Percentiles rank a stretch among this genome's conserved stretches.
These are phyloP conservation scores for Leptopilina clavipes DNA, from an alignment of 1,140 invertebrate species.

Conservation along the genomic window DNA sequence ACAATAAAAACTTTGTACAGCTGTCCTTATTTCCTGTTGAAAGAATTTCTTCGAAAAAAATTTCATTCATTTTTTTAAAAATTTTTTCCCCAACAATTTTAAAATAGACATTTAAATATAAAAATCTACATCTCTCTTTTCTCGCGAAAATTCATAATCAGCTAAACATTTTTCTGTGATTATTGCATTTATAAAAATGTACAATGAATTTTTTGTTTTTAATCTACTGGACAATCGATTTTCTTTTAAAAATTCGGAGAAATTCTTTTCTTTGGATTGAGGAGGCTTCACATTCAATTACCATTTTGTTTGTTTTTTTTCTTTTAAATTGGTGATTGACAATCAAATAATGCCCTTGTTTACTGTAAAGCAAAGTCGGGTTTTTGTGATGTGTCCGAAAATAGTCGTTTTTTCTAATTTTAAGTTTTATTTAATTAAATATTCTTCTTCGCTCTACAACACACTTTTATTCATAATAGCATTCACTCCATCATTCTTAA, in stretches of 20 bases:
- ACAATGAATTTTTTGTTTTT: conserved; percentile 6
- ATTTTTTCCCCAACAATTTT: not conserved
- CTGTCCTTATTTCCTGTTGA: not conserved
- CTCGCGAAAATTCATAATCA: conserved; percentile 4
- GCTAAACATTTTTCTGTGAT: not conserved
- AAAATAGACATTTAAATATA: conserved; percentile 21
- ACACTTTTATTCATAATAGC: conserved; percentile 66
- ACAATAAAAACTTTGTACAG: conserved; percentile 26
- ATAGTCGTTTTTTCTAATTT: conserved; percentile 65
- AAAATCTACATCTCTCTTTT: not conserved
- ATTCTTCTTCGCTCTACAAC: conserved; percentile 71
- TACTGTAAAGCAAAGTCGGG: conserved; percentile 32
- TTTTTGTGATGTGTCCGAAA: conserved; percentile 37
- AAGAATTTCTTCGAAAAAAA: conserved; percentile 9
- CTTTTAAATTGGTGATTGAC: not conserved
- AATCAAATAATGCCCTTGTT: conserved; percentile 45
- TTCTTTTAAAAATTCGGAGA: conserved; percentile 18
- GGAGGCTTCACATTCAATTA: conserved; percentile 29
- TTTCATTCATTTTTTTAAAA: not conserved
- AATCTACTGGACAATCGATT: not conserved
- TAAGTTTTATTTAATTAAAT: conserved; percentile 74
- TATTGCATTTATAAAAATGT: not conserved
- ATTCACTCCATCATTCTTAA: conserved; percentile 65
- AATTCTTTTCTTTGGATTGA: conserved; percentile 2
- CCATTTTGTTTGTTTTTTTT: not conserved